Evolutionary conservation across 1,140 invertebrate species (phyloP), one percentile per base, ranked within the genome.

Genomic region (Lethocerus indicus): DNA sequence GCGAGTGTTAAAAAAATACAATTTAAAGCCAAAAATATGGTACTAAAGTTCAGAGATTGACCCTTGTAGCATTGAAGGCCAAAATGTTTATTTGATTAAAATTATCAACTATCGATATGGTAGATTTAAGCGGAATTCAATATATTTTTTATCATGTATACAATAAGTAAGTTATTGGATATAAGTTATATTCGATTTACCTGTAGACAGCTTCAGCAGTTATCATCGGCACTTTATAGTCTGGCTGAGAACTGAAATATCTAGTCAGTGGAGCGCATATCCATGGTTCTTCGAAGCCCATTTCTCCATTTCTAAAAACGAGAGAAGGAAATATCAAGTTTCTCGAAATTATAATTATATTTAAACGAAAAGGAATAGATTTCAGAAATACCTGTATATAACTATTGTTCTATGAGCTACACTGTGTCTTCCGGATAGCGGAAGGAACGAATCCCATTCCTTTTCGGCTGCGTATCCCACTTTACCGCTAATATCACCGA

Each of bases 401-500:
- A 91, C 83, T 6, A 95, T 60, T 35, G 87, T 80, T 56, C 90
- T 66, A 47, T 91, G 87, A 49, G 83, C 65, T 35, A 91, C 71
- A 55, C 84, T 90, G 54, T 85, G 63, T 0, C 64, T 61, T 1
- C 90, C 90, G 60, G 83, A 83, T 6, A 96, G 66, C 0, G 88
- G 89, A 42, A 96, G 67, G 66, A 82, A 91, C 3, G 78, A 73
- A 64, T 97, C 91, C 74, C 81, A 85, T 59, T 41, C 48, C 9
- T 49, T 54, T 45, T 48, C 53, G 2, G 40, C 50, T 28, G 46
- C 39, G 43, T 58, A 58, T 14, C 56, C 57, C 45, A 83, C 76
- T 67, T 96, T 97, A 5, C 88, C 88, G 45, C 87, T 85, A 3
- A 97, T 64, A 65, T 95, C 90, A 0, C 89, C 88, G 13, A 91